These are phyloP conservation scores for Silurus asotus DNA, from an alignment of 2,113 vertebrate genomes.

Conservation along the genomic window DNA sequence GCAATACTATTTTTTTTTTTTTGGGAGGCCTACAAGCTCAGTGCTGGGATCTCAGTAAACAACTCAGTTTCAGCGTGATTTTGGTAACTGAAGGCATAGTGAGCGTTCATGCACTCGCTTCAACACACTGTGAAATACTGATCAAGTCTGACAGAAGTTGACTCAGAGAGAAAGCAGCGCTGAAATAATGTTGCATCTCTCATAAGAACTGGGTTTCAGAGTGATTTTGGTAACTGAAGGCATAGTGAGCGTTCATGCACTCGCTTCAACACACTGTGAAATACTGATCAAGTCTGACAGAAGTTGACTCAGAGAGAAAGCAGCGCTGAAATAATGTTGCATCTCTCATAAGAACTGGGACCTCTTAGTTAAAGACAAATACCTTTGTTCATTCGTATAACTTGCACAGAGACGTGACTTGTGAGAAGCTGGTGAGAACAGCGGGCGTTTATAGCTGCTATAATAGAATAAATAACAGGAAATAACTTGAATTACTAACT, in stretches of 20 bases:
- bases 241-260: background rate
- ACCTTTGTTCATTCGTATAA: background rate
- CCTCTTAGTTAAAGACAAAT: background rate
- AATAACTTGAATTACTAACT: too few relatives aligned
- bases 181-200: too few relatives aligned
- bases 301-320: background rate
- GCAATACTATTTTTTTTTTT: background rate
- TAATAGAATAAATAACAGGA: too few relatives aligned
- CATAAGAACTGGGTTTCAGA: background rate
- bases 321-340: background rate
- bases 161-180: background rate
- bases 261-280: too few relatives aligned
- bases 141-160: background rate
- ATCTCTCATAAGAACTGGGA: too few relatives aligned
- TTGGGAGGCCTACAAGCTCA: background rate
- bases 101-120: background rate
- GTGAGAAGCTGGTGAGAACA: too few relatives aligned
- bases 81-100: background rate
- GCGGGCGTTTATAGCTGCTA: too few relatives aligned
- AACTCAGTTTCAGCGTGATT: background rate
- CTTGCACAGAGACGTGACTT: too few relatives aligned
- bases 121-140: background rate
- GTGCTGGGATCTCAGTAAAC: constrained; percentile 1
- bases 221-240: background rate
- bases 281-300: background rate